Base-by-base conservation (phyloP, 2,113 vertebrate genomes). In the Melanostigma gelatinosum region DNA sequence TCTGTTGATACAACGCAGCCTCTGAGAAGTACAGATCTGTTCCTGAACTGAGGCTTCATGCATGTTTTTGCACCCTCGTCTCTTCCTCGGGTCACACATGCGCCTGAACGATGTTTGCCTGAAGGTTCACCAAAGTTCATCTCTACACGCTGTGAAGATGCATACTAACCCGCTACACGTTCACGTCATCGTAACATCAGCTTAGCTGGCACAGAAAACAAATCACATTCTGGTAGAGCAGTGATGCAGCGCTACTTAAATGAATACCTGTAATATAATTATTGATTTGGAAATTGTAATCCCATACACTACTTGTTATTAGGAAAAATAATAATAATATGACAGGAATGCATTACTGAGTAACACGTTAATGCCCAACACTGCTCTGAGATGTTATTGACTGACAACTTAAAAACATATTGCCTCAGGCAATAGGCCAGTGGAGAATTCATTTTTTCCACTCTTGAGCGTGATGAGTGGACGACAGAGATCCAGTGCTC, bases 401-500 rank as follows among this genome's bases (percentile, higher is more conserved):
- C 10, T 8, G 40, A 42, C 40, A 42, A 42, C 40, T 42, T 8
- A 11, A 42, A 11, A 42, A 42, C 50, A 52, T n/a, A 6, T 22
- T 52, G 50, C 50, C 46, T 52, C 20, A 52, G 8, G 50, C 50
- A 7, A 22, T 20, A 52, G 50, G 61, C 20, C 20, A n/a, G 10
- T 24, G 62, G 22, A 29, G 4, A 40, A 24, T 40, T 4, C 36
- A 6, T 32, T 46, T 27, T 20, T 80, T 38, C 60, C 24, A 29
- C 40, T 27, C 42, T 34, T 48, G 9, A 66, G 10, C 11, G 0
- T 8, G 50, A 76, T 1, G 50, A 69, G n/a, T 32, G 3, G 8
- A 27, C 29, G 82, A 83, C 83, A 86, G 48, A 82, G 42, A 90
- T 79, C 85, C 71, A 82, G 79, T 84, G 71, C 29, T 27, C 85